Evolutionary conservation across 2,888 invertebrate genomes (phyloP).

Genomic region (Cybosia mesomella): DNA sequence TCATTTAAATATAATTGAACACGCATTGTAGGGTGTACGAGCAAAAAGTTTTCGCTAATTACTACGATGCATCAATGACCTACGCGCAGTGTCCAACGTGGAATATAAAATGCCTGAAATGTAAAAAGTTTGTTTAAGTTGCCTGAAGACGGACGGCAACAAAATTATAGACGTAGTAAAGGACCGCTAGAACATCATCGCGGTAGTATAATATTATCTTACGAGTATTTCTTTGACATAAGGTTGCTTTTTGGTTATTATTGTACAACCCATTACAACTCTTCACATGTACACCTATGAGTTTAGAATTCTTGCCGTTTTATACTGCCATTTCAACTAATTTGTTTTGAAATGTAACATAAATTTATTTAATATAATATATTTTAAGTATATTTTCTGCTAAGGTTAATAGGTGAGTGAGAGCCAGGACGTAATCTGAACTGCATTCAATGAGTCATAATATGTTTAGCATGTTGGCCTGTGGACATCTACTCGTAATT

Average conservation of each 20-base stretch:
- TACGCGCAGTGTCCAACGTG: neutral
- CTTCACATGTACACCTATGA: too few relatives aligned
- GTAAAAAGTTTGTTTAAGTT: neutral
- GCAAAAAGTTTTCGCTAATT: neutral
- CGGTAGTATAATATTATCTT: neutral
- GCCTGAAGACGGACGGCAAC: neutral
- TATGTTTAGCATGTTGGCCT: too few relatives aligned
- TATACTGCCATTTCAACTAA: neutral
- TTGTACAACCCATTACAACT: neutral
- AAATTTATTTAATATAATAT: too few relatives aligned
- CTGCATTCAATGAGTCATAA: too few relatives aligned
- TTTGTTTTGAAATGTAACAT: neutral
- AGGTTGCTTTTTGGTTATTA: neutral
- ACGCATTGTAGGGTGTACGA: too few relatives aligned
- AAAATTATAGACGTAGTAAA: neutral
- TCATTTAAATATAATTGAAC: neutral
- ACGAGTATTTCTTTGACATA: neutral
- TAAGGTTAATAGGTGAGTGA: neutral
- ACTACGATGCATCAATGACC: neutral
- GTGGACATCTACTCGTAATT: too few relatives aligned
- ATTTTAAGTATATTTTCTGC: too few relatives aligned
- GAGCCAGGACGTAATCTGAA: neutral
- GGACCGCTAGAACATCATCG: neutral
- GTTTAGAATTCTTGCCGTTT: too few relatives aligned
- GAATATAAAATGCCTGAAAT: neutral